Evolutionary conservation across 2,888 invertebrate genomes (phyloP).

Genomic region (Clunio marinus): DNA sequence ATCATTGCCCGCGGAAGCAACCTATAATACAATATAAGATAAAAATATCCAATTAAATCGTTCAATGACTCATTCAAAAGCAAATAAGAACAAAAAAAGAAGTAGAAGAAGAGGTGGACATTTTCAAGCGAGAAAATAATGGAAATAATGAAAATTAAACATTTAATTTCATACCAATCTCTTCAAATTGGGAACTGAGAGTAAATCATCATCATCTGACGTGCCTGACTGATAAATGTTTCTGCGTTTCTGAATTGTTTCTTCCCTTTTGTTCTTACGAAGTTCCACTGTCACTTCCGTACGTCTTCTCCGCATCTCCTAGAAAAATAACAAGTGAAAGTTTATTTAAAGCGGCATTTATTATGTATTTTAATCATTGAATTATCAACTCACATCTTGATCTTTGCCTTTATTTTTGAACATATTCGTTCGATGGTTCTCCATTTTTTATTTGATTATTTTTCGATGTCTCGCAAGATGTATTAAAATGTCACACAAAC

Average conservation of each 20-base stretch:
- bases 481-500: background rate
- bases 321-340: constrained; percentile 12
- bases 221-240: constrained; percentile 73
- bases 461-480: background rate
- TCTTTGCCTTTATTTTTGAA: constrained; percentile 99
- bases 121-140: background rate
- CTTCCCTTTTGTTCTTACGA: constrained; percentile 96
- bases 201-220: constrained; percentile 73
- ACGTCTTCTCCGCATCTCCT: constrained; percentile 96
- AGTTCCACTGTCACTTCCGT: constrained; percentile 96
- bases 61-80: background rate
- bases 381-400: constrained; percentile 82
- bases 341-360: constrained; percentile 11
- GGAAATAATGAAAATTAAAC: background rate
- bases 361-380: background rate
- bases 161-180: constrained; percentile 57
- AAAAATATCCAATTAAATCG: background rate
- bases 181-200: constrained; percentile 70
- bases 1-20: constrained; percentile 62
- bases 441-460: constrained; percentile 5
- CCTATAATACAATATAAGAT: constrained; percentile 3
- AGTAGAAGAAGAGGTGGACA: too few relatives aligned
- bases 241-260: constrained; percentile 90
- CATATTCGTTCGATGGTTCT: constrained; percentile 17
- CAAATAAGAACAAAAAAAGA: too few relatives aligned